Conservation (phyloP, 2,113 vertebrate genomes). For the Procavia capensis region DNA sequence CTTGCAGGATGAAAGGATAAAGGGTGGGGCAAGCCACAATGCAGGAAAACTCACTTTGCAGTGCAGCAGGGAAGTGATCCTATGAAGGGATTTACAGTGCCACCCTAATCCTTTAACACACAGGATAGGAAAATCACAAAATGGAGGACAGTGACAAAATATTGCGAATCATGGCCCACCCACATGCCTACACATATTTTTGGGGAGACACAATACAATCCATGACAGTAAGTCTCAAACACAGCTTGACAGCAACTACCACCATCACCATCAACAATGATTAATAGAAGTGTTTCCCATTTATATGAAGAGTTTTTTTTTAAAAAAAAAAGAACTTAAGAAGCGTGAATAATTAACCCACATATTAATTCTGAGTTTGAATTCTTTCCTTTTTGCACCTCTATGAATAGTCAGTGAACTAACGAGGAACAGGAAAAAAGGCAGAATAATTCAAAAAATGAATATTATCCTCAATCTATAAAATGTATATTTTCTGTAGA, state of each 20-base stretch:
- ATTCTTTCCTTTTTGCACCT: not conserved
- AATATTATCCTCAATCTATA: not conserved
- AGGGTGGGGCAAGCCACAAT: no score
- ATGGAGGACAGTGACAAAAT: no score
- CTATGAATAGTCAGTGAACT: not conserved
- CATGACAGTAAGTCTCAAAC: no score
- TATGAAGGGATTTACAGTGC: no score
- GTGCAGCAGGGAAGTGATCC: no score
- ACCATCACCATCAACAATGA: not conserved
- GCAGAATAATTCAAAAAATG: not conserved
- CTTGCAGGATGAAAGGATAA: no score
- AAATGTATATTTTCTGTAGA: slow-evolving; percentile 13
- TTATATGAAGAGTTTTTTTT: slow-evolving; percentile 23
- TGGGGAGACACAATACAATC: no score
- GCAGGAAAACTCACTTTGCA: no score
- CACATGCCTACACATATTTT: no score
- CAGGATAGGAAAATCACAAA: no score
- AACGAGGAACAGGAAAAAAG: not conserved
- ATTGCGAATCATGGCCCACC: no score
- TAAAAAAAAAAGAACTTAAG: not conserved
- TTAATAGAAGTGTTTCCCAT: not conserved
- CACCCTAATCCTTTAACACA: no score
- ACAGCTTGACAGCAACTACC: not conserved
- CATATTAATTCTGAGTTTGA: not conserved
- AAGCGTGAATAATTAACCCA: not conserved